Evolutionary conservation across 2,113 vertebrate genomes (phyloP).

Genomic region (Oryzias javanicus): DNA sequence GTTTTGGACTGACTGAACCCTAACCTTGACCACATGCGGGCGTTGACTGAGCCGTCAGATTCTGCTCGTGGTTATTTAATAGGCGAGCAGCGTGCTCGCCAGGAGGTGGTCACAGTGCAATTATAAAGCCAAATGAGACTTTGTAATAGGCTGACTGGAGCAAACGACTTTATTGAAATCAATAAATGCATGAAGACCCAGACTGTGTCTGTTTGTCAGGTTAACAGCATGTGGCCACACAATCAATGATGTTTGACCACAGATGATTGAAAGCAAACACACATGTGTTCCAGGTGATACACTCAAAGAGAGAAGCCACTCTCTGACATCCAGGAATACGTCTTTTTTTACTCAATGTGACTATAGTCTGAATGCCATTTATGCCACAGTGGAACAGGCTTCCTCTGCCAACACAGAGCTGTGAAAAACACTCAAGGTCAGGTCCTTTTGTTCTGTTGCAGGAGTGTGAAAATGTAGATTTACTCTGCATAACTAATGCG

Average conservation of each 20-base stretch:
- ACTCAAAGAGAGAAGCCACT: conserved; percentile 8
- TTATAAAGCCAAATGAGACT: conserved; percentile 55
- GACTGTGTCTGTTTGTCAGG: conserved; percentile 30
- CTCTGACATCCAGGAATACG: conserved; percentile 14
- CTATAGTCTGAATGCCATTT: conserved; percentile 20
- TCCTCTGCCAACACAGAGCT: conserved; percentile 2
- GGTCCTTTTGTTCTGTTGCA: conserved; percentile 20
- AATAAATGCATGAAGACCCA: conserved; percentile 41
- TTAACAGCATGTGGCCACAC: conserved; percentile 18
- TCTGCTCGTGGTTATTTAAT: conserved; percentile 35
- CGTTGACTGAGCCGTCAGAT: too few relatives aligned
- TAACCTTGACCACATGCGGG: too few relatives aligned
- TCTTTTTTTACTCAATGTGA: conserved; percentile 10
- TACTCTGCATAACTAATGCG: conserved; percentile 38
- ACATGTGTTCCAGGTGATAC: background rate
- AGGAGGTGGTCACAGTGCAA: conserved; percentile 44
- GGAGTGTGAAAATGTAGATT: conserved; percentile 33
- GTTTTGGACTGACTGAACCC: too few relatives aligned
- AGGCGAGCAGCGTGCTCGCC: conserved; percentile 29
- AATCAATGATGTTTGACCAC: conserved; percentile 28
- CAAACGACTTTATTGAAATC: conserved; percentile 54
- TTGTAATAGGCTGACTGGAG: conserved; percentile 41
- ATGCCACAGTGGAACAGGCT: conserved; percentile 11
- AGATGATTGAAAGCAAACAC: conserved; percentile 26
- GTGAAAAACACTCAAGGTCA: conserved; percentile 50